Evolutionary conservation across 2,113 vertebrate genomes (phyloP).

Genomic region (Gymnocephalus cernua): DNA sequence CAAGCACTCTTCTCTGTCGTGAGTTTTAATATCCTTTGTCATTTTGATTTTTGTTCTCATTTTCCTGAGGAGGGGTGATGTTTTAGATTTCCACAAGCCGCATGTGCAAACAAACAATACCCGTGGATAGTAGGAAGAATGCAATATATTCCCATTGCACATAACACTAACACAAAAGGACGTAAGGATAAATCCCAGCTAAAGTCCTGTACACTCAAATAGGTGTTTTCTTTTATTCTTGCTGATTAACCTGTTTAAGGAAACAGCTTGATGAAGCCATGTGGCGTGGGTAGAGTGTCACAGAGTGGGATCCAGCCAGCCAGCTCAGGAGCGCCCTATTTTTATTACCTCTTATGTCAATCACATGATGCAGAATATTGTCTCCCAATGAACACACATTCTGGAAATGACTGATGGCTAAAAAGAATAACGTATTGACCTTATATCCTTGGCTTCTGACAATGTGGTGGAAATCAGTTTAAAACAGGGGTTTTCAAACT

Average conservation of each 20-base stretch:
- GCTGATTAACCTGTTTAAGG: neutral
- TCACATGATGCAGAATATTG: neutral
- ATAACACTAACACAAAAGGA: neutral
- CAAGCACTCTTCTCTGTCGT: neutral
- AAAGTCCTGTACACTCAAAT: neutral
- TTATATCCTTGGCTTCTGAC: neutral
- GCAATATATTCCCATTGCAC: neutral
- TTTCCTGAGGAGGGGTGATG: neutral
- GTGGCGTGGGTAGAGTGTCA: neutral
- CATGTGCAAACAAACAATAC: neutral
- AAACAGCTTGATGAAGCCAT: neutral
- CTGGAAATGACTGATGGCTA: neutral
- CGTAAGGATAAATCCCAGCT: constrained; percentile 10
- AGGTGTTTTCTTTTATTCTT: constrained; percentile 1
- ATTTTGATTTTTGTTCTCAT: neutral
- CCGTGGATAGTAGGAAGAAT: neutral
- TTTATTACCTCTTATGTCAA: neutral
- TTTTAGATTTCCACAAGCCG: neutral
- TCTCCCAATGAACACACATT: neutral
- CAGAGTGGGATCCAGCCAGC: too few relatives aligned
- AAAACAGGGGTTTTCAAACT: neutral
- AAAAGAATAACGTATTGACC: neutral
- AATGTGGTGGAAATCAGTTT: neutral
- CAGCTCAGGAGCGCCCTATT: neutral
- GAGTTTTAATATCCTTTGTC: neutral